A percentile compares a stretch with the other conserved stretches of the same genome.
Conservation (phyloP, 2,797 vertebrate species). For the Leucoraja ocellata region DNA sequence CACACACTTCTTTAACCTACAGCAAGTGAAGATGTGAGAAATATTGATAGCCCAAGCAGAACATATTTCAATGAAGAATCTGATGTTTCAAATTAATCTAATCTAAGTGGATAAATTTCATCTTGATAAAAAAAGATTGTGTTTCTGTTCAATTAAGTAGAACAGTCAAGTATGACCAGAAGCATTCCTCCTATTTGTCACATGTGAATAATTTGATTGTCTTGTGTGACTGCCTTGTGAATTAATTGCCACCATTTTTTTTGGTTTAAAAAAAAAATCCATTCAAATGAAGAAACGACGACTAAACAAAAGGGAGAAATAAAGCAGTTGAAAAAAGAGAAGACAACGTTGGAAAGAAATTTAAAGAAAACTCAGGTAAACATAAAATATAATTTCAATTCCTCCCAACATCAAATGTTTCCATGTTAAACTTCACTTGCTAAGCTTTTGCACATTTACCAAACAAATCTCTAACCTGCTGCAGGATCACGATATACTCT, state of each 20-base stretch:
- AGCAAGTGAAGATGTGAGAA: background rate
- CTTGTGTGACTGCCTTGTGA: background rate
- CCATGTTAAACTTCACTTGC: too few species aligned
- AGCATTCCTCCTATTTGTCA: too few species aligned
- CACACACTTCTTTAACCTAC: background rate
- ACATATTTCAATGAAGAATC: background rate
- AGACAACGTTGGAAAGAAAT: constrained; percentile 69
- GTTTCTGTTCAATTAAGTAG: background rate
- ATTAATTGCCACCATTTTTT: background rate
- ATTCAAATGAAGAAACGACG: constrained; percentile 58
- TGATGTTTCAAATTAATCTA: background rate
- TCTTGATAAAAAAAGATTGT: background rate
- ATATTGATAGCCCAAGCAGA: background rate
- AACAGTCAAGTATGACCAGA: background rate
- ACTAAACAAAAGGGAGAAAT: constrained; percentile 67
- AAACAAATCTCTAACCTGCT: too few species aligned
- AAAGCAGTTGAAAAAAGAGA: constrained; percentile 69
- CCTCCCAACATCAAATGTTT: too few species aligned
- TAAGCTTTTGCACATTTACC: too few species aligned
- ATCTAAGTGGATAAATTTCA: background rate
- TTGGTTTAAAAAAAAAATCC: background rate
- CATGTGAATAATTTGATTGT: background rate
- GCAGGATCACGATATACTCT: too few species aligned
- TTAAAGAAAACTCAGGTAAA: constrained; percentile 68
- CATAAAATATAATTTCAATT: too few species aligned